Evolutionary conservation across 2,113 vertebrate species (phyloP).

Genomic region (Origma solitaria): DNA sequence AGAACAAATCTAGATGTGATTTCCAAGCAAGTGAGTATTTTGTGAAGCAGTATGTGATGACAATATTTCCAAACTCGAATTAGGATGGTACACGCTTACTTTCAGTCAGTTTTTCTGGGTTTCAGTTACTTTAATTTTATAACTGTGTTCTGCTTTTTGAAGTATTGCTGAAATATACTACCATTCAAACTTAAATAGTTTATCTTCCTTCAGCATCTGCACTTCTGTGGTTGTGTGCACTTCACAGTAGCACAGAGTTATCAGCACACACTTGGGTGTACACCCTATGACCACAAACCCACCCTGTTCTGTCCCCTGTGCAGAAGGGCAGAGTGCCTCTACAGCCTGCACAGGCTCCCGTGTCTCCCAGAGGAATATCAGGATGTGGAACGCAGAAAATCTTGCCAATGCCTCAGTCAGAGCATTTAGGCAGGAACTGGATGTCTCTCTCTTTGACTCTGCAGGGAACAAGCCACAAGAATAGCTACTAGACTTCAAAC

Average conservation of each 20-base stretch:
- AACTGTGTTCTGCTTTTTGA: background rate
- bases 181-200: background rate
- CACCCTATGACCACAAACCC: background rate
- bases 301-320: background rate
- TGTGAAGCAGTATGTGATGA: background rate
- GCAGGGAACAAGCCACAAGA: background rate
- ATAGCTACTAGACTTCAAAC: background rate
- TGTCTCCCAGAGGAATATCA: background rate
- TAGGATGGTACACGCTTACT: fast-evolving
- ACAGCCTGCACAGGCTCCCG: fast-evolving
- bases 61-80: background rate
- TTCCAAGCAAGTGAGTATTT: background rate
- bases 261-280: background rate
- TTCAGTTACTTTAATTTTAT: background rate
- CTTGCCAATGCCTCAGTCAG: background rate
- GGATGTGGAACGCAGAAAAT: background rate
- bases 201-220: background rate
- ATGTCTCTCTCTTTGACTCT: no score
- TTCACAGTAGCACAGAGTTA: background rate
- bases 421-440: background rate
- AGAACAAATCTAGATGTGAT: background rate
- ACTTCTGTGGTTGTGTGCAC: background rate
- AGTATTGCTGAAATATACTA: background rate
- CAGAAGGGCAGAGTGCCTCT: background rate
- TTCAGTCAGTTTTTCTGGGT: background rate